phyloP scores from a whole-genome alignment of 2,113 vertebrate species.

The Chloropsis cyanopogon region DNA sequence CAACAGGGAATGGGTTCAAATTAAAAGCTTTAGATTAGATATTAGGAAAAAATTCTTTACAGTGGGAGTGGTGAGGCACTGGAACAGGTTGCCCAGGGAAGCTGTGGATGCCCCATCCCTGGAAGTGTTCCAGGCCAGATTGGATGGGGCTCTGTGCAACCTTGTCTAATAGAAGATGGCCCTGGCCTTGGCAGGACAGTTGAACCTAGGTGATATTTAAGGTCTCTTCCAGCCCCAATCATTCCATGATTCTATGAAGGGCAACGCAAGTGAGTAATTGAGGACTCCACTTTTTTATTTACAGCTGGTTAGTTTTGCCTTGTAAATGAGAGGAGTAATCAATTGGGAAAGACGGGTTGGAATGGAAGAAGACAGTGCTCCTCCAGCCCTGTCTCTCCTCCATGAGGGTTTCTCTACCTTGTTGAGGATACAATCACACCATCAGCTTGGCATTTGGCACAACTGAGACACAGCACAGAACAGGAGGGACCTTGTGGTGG shows the following conservation, averaged over 20 bases:
- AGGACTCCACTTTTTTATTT: not conserved
- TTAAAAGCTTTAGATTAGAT: not conserved
- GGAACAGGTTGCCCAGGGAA: not conserved
- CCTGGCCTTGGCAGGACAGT: not conserved
- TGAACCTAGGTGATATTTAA: not conserved
- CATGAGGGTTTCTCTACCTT: not conserved
- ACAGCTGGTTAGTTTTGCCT: not conserved
- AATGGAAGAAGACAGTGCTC: not conserved
- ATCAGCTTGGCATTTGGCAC: not conserved
- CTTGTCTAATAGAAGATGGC: not conserved
- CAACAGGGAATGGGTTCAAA: not conserved
- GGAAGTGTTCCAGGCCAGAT: not conserved
- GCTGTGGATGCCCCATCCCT: not conserved
- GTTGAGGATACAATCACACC: not conserved
- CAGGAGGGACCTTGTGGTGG: not conserved
- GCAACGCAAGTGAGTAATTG: not conserved
- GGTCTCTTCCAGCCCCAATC: not conserved
- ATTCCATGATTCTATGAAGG: not conserved
- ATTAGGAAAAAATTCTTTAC: not conserved
- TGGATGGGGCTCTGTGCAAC: not conserved
- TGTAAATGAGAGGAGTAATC: not conserved
- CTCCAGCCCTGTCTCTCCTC: not conserved
- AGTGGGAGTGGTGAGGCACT: not conserved
- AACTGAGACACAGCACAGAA: not conserved
- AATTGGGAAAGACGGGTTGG: not conserved